Evolutionary conservation across 2,888 invertebrate genomes (phyloP).

Genomic region (Neoascia interrupta): DNA sequence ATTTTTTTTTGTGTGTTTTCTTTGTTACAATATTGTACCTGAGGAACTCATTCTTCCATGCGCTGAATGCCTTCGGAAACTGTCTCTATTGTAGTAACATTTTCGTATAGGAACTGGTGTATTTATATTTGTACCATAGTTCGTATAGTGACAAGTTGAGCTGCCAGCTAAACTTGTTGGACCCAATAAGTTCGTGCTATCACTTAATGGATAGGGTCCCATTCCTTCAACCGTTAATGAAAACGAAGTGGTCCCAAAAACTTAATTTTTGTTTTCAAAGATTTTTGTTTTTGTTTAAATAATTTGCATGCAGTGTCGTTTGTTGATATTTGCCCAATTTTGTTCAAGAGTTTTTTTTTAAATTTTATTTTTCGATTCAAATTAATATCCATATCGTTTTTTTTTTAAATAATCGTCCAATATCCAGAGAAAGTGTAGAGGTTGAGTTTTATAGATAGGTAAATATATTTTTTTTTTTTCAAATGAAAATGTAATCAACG

Average conservation of each 20-base stretch:
- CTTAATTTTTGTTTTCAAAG: constrained; percentile 74
- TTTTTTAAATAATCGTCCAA: constrained; percentile 58
- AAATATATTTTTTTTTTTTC: constrained; percentile 64
- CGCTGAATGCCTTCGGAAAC: constrained; percentile 80
- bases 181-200: constrained; percentile 80
- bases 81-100: constrained; percentile 78
- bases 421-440: constrained; percentile 61
- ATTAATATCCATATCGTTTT: constrained; percentile 38
- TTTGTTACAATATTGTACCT: constrained; percentile 72
- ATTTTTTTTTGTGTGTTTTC: constrained; percentile 60
- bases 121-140: constrained; percentile 79
- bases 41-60: constrained; percentile 80
- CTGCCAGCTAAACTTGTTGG: constrained; percentile 77
- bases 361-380: constrained; percentile 25
- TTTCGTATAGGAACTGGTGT: constrained; percentile 79
- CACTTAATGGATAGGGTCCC: constrained; percentile 80
- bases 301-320: constrained; percentile 64
- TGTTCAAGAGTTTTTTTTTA: constrained; percentile 16
- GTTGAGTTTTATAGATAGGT: constrained; percentile 36
- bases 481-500: constrained; percentile 62
- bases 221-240: constrained; percentile 80
- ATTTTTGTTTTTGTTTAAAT: constrained; percentile 70
- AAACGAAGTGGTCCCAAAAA: constrained; percentile 80
- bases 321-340: constrained; percentile 57
- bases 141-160: constrained; percentile 78